These are phyloP conservation scores for Rousettus madagascariensis DNA, from an alignment of 2,797 vertebrate genomes.

Conservation along the genomic window DNA sequence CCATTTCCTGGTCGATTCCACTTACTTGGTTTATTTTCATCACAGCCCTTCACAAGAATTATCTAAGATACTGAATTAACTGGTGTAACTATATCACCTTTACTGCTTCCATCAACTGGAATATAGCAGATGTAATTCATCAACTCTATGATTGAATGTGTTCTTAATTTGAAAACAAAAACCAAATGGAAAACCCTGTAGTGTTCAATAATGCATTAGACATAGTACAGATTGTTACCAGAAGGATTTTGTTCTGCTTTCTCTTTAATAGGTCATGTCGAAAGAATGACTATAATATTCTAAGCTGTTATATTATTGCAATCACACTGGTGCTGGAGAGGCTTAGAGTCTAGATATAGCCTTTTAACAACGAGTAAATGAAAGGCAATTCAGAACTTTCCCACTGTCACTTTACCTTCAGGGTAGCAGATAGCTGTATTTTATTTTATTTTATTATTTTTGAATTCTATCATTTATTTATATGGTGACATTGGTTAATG, in stretches of 20 bases:
- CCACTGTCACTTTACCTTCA: neutral
- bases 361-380: neutral
- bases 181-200: constrained; percentile 25
- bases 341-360: neutral
- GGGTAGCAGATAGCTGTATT: neutral
- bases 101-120: neutral
- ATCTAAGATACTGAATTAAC: constrained; percentile 8
- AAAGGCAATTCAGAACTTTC: neutral
- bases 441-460: neutral
- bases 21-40: neutral
- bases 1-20: neutral
- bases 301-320: neutral
- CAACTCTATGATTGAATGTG: neutral
- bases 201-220: constrained; percentile 31
- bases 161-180: constrained; percentile 63
- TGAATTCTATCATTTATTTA: too few relatives aligned
- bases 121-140: neutral
- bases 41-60: constrained; percentile 10
- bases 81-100: neutral
- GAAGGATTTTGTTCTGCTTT: constrained; percentile 10
- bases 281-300: constrained; percentile 38
- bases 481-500: too few relatives aligned
- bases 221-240: neutral
- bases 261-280: neutral
- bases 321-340: neutral